Conservation (phyloP, 2,113 vertebrate species). For the Psettodes erumei region DNA sequence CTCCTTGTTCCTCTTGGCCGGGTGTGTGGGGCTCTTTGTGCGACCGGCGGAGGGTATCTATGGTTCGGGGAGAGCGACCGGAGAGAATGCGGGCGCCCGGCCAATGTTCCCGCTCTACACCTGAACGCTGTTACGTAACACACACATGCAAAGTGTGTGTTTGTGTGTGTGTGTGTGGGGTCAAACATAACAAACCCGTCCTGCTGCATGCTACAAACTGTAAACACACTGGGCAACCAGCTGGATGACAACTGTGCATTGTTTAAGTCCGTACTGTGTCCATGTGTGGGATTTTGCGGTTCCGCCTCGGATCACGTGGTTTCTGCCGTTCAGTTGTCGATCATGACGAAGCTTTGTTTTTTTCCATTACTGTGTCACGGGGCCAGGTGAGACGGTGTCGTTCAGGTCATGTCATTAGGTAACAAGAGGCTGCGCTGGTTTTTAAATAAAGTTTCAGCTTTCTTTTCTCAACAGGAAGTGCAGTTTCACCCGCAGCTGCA, state of each 20-base stretch:
- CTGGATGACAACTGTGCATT: constrained; percentile 1
- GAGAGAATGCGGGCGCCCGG: constrained; percentile 67
- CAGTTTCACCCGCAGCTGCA: no score
- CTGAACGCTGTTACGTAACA: constrained; percentile 64
- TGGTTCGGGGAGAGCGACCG: constrained; percentile 55
- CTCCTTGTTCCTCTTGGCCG: constrained; percentile 53
- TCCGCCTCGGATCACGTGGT: no score
- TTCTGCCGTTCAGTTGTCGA: not conserved
- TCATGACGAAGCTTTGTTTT: not conserved
- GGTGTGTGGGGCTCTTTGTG: constrained; percentile 65
- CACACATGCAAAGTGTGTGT: no score
- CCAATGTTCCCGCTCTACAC: constrained; percentile 66
- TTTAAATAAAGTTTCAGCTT: no score
- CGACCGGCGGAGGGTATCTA: constrained; percentile 57
- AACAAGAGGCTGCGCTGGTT: no score
- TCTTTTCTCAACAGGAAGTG: not conserved
- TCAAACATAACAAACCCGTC: constrained; percentile 31
- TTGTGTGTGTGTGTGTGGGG: no score
- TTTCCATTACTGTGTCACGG: not conserved
- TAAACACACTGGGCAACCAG: not conserved
- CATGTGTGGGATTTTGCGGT: constrained; percentile 7
- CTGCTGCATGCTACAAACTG: not conserved
- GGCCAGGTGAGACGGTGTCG: not conserved
- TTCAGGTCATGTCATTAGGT: no score
- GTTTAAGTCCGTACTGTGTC: not conserved